Evolutionary conservation across 1,140 invertebrate genomes (phyloP).

Genomic region (Oscheius sp.): DNA sequence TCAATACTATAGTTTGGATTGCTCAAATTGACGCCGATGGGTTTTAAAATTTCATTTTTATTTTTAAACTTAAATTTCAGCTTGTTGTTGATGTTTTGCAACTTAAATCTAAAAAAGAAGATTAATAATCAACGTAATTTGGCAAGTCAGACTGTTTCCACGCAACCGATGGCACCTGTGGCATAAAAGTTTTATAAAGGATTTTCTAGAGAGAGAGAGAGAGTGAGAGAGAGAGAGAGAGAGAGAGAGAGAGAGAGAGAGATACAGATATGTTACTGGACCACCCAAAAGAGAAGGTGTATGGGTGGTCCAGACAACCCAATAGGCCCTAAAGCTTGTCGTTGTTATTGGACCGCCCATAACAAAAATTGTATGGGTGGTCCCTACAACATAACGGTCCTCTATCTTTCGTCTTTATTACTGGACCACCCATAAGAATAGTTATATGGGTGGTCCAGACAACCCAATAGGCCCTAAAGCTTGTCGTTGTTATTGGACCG

Average conservation of each 20-base stretch:
- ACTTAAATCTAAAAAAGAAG: neutral
- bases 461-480: too few relatives aligned
- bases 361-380: too few relatives aligned
- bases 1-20: too few relatives aligned
- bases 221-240: neutral
- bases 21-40: too few relatives aligned
- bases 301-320: neutral
- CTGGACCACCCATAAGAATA: too few relatives aligned
- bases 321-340: neutral
- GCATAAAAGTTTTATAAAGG: too few relatives aligned
- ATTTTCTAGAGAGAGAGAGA: too few relatives aligned
- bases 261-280: neutral
- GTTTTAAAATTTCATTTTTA: neutral
- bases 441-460: too few relatives aligned
- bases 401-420: constrained; percentile 9
- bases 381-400: too few relatives aligned
- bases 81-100: neutral
- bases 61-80: neutral
- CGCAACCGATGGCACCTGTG: too few relatives aligned
- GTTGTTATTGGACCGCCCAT: too few relatives aligned
- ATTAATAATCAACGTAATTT: neutral
- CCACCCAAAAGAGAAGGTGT: neutral
- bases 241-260: neutral
- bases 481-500: too few relatives aligned
- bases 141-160: neutral